These are phyloP conservation scores for Nasonia vitripennis DNA, from an alignment of 1,140 invertebrate genomes.

Conservation along the genomic window DNA sequence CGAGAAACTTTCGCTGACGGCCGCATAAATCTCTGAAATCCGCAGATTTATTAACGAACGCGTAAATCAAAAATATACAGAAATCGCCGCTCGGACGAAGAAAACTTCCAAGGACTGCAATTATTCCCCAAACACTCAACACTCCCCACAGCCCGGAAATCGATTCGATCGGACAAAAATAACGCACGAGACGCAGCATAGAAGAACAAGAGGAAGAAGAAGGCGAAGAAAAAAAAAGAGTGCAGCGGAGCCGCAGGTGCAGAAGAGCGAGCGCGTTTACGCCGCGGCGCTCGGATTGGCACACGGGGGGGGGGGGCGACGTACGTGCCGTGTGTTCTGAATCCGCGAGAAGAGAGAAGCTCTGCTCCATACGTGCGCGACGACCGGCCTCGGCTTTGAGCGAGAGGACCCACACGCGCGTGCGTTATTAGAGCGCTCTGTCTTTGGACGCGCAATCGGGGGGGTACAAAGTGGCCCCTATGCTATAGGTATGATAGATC, in stretches of 20 bases:
- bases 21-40: no score
- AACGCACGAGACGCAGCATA: background rate
- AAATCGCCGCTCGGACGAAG: no score
- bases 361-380: background rate
- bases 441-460: background rate
- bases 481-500: background rate
- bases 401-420: background rate
- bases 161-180: no score
- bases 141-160: no score
- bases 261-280: constrained; percentile 22
- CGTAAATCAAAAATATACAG: no score
- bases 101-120: no score
- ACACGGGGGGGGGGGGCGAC: background rate
- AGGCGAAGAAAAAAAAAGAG: background rate
- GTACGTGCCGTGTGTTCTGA: constrained; percentile 29
- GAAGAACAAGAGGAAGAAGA: background rate
- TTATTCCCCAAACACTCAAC: no score
- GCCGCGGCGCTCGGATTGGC: constrained; percentile 23
- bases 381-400: background rate
- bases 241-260: constrained; percentile 30
- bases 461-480: background rate
- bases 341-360: background rate
- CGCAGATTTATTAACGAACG: no score
- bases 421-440: constrained; percentile 42
- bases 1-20: no score